phyloP scores from a whole-genome alignment of 1,140 invertebrate genomes.

The Camponotus pennsylvanicus region DNA sequence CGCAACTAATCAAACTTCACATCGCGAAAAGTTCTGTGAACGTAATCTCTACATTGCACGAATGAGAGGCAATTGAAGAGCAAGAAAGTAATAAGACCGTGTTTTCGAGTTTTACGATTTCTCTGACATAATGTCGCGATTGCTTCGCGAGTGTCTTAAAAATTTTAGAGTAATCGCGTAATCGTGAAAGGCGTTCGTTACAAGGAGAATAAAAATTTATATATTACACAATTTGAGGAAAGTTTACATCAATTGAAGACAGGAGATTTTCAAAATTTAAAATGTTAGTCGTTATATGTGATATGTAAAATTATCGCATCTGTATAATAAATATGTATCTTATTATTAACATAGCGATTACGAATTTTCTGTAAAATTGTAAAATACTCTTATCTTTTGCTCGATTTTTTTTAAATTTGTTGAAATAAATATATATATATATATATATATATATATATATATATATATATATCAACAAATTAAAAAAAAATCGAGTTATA shows the following conservation, averaged over 20 bases:
- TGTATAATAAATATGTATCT: neutral
- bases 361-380: neutral
- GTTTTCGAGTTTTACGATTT: slow-evolving; percentile 56
- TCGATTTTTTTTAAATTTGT: slow-evolving; percentile 47
- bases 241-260: neutral
- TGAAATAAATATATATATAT: neutral
- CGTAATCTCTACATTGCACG: neutral
- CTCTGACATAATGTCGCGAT: slow-evolving; percentile 32
- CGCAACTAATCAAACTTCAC: slow-evolving; percentile 4
- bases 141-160: neutral
- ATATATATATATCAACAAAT: neutral
- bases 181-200: neutral
- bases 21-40: slow-evolving; percentile 21
- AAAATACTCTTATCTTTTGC: neutral
- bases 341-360: neutral
- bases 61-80: slow-evolving; percentile 44
- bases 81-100: slow-evolving; percentile 34
- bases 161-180: neutral
- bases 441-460: too few relatives aligned
- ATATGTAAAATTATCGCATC: neutral
- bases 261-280: neutral
- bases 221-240: neutral
- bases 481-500: too few relatives aligned
- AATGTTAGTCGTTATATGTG: neutral
- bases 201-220: slow-evolving; percentile 9